phyloP scores from a whole-genome alignment of 2,113 vertebrate genomes.

The Sula dactylatra region DNA sequence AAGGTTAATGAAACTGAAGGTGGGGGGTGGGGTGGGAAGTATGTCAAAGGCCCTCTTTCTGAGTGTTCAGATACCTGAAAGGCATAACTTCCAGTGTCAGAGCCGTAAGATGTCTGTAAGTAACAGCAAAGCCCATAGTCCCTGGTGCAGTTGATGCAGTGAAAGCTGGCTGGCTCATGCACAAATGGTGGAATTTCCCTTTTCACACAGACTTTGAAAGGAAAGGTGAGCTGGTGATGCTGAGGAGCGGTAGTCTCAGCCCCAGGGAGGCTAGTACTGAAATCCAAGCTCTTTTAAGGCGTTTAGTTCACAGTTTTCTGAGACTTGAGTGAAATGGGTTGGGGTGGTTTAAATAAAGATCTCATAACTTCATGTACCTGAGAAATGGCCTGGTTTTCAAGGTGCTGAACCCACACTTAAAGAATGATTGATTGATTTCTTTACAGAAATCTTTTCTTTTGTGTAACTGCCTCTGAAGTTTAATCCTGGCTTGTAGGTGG shows the following conservation, averaged over 20 bases:
- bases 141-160: neutral
- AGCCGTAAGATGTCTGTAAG: neutral
- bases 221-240: neutral
- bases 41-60: neutral
- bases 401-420: slow-evolving; percentile 56
- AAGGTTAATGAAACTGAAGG: neutral
- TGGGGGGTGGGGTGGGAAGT: neutral
- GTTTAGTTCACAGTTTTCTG: slow-evolving; percentile 10
- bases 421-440: slow-evolving; percentile 56
- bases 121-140: neutral
- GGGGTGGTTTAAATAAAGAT: slow-evolving; percentile 46
- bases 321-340: neutral
- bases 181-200: neutral
- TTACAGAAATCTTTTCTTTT: slow-evolving; percentile 45
- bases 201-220: neutral
- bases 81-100: neutral
- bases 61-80: neutral
- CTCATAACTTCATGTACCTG: slow-evolving; percentile 36
- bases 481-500: slow-evolving; percentile 57
- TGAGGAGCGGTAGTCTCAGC: neutral
- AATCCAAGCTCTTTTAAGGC: neutral
- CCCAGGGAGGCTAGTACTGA: neutral
- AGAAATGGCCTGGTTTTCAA: slow-evolving; percentile 50
- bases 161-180: neutral
- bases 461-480: slow-evolving; percentile 26